Percentiles rank a stretch among this genome's conserved stretches.
Evolutionary conservation across 2,113 vertebrate genomes (phyloP).

Genomic region (Plestiodon gilberti): DNA sequence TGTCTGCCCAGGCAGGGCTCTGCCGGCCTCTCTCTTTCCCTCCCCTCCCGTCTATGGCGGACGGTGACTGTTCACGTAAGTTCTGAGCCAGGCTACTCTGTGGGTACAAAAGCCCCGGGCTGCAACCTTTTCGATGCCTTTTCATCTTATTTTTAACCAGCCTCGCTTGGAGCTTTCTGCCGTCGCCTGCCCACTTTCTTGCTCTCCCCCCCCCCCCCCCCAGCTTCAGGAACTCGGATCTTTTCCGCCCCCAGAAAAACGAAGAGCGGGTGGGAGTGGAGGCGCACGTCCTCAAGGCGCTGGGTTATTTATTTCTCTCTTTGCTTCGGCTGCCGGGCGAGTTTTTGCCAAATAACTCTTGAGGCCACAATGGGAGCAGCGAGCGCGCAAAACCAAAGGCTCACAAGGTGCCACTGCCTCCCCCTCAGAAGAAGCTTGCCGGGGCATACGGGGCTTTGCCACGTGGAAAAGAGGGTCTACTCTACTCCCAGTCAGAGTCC

Average conservation of each 20-base stretch:
- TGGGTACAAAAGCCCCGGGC: background rate
- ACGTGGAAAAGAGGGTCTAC: background rate
- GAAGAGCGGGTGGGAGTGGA: constrained; percentile 31
- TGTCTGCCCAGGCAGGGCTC: constrained; percentile 26
- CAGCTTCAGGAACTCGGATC: background rate
- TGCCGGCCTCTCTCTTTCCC: background rate
- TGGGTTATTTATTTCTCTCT: constrained; percentile 54
- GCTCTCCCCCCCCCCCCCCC: background rate
- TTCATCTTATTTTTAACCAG: background rate
- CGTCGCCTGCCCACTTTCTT: background rate
- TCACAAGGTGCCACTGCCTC: background rate
- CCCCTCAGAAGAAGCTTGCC: background rate
- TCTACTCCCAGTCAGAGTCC: background rate
- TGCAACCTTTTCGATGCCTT: background rate
- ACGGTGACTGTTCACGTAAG: no score
- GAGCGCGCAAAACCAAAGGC: background rate
- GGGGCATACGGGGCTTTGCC: background rate
- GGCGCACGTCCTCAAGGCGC: background rate
- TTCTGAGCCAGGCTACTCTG: background rate
- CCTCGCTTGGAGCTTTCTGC: background rate
- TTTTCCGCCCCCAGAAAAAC: background rate
- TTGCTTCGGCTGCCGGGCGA: background rate
- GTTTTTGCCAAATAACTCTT: background rate
- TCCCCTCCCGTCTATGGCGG: no score
- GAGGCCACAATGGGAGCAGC: background rate